A percentile compares a stretch with the other conserved stretches of the same genome.
Conservation (phyloP, 2,113 vertebrate species). For the Tauraco erythrolophus region DNA sequence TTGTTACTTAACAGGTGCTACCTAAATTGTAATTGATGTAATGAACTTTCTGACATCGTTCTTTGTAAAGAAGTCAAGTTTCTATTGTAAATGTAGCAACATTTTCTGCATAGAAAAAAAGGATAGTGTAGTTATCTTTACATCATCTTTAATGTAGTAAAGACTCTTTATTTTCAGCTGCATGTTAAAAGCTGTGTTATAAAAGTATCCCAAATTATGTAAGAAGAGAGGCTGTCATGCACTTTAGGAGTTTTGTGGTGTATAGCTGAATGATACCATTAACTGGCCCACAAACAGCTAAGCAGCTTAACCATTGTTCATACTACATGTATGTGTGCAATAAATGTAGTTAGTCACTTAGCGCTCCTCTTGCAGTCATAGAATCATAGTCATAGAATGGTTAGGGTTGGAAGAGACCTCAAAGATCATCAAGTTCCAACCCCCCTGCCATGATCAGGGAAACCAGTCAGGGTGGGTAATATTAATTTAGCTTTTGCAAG, state of each 20-base stretch:
- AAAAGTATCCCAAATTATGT: neutral
- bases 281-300: neutral
- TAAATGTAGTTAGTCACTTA: neutral
- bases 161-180: neutral
- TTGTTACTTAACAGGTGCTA: neutral
- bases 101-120: neutral
- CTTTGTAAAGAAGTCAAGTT: neutral
- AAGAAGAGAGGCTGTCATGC: neutral
- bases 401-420: too few species aligned
- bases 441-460: too few species aligned
- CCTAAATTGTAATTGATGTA: neutral
- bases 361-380: neutral
- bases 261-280: fast-evolving
- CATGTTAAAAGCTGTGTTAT: neutral
- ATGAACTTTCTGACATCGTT: neutral
- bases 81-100: neutral
- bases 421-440: too few species aligned
- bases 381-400: too few species aligned
- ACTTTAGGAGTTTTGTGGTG: neutral
- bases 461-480: neutral
- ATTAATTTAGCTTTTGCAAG: neutral
- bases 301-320: neutral
- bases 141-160: neutral
- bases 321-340: neutral
- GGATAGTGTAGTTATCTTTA: neutral